A percentile compares a stretch with the other conserved stretches of the same genome.
Conservation (phyloP, 2,888 invertebrate genomes). For the Rhagonycha fulva region DNA sequence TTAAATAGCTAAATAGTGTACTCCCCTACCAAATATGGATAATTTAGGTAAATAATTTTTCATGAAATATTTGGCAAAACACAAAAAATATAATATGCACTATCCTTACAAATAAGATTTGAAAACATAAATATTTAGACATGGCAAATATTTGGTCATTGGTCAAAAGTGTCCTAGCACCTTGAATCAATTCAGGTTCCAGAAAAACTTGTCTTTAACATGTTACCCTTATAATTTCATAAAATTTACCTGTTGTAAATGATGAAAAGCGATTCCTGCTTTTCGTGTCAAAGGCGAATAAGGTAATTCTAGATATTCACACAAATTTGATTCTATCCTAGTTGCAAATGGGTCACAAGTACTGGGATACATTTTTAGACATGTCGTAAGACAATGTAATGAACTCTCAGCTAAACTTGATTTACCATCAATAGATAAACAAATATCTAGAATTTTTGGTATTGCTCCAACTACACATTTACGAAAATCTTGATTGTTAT, state of each 20-base stretch:
- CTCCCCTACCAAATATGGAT: too few species aligned
- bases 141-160: too few species aligned
- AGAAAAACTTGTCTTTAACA: too few species aligned
- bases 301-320: constrained; percentile 14
- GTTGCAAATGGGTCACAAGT: constrained; percentile 26
- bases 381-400: constrained; percentile 28
- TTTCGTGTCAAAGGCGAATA: constrained; percentile 13
- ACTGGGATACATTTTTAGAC: constrained; percentile 29
- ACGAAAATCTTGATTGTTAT: constrained; percentile 29
- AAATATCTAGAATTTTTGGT: constrained; percentile 31
- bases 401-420: background rate
- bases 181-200: too few species aligned
- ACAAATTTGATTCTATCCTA: constrained; percentile 27
- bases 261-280: constrained; percentile 31
- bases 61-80: too few species aligned
- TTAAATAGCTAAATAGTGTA: too few species aligned
- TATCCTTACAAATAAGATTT: too few species aligned
- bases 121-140: too few species aligned
- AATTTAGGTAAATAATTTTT: too few species aligned
- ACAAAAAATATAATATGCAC: too few species aligned
- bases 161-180: too few species aligned
- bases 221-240: background rate
- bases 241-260: constrained; percentile 32
- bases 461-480: constrained; percentile 24
- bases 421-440: constrained; percentile 7